Conservation (phyloP, 2,888 invertebrate species). For the Osmoderma eremita region DNA sequence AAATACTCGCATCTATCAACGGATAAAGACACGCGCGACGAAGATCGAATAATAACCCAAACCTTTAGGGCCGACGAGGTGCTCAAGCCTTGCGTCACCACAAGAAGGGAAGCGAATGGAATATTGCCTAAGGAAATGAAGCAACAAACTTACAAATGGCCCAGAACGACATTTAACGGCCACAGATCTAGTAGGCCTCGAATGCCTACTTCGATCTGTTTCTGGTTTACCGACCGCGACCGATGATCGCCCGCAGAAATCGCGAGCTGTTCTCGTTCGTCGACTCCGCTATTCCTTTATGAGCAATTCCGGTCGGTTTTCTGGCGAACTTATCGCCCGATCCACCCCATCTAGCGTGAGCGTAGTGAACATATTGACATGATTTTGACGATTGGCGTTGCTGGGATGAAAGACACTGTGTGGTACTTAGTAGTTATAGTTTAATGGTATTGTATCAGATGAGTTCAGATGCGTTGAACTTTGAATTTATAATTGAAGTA, state of each 20-base stretch:
- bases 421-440: no score
- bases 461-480: no score
- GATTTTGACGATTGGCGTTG: slow-evolving; percentile 16
- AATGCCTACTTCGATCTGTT: slow-evolving; percentile 59
- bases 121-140: slow-evolving; percentile 59
- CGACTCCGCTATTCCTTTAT: slow-evolving; percentile 12
- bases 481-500: no score
- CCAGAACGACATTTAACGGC: slow-evolving; percentile 63
- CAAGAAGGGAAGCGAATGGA: no score
- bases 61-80: no score
- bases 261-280: slow-evolving; percentile 3
- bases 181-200: slow-evolving; percentile 55
- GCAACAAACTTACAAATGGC: slow-evolving; percentile 64
- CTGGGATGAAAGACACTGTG: no score
- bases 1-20: no score
- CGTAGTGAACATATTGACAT: slow-evolving; percentile 21
- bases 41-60: no score
- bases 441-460: no score
- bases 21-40: no score
- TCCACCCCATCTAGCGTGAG: neutral
- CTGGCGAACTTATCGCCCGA: neutral
- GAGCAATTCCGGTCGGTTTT: neutral
- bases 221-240: slow-evolving; percentile 58
- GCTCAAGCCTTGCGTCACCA: no score
- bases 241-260: slow-evolving; percentile 26